Evolutionary conservation across 1,140 invertebrate species (phyloP).

Genomic region (Andricus grossulariae): DNA sequence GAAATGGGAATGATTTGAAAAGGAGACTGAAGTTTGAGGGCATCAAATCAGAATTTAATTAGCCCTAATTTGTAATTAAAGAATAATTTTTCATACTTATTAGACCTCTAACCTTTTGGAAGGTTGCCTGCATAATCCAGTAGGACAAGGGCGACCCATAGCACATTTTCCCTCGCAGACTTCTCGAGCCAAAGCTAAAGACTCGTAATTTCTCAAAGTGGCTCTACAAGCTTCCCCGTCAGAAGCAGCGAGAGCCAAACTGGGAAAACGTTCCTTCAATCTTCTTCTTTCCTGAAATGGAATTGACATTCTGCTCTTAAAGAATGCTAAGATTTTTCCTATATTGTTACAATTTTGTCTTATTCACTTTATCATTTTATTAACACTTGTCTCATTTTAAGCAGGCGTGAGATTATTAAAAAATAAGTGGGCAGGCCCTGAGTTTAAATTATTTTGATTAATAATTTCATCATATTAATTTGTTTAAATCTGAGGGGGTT

Average conservation of each 20-base stretch:
- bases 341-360: no score
- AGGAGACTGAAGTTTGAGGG: no score
- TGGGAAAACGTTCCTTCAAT: slow-evolving; percentile 89
- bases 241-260: slow-evolving; percentile 82
- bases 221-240: slow-evolving; percentile 86
- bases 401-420: no score
- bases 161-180: slow-evolving; percentile 91
- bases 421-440: no score
- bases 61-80: background rate
- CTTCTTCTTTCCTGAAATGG: slow-evolving; percentile 84
- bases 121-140: slow-evolving; percentile 80
- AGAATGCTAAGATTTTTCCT: background rate
- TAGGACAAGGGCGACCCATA: slow-evolving; percentile 89
- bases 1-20: no score
- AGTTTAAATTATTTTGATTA: no score
- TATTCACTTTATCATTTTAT: no score
- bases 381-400: no score
- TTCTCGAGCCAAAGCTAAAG: slow-evolving; percentile 83
- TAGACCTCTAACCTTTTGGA: slow-evolving; percentile 73
- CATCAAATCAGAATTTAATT: no score
- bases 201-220: slow-evolving; percentile 88
- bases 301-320: slow-evolving; percentile 7
- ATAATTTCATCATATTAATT: no score
- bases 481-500: no score
- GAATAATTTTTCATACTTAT: background rate